Percentiles rank a stretch among this genome's conserved stretches.
Conservation (phyloP, 2,113 vertebrate species). For the Steatornis caripensis region DNA sequence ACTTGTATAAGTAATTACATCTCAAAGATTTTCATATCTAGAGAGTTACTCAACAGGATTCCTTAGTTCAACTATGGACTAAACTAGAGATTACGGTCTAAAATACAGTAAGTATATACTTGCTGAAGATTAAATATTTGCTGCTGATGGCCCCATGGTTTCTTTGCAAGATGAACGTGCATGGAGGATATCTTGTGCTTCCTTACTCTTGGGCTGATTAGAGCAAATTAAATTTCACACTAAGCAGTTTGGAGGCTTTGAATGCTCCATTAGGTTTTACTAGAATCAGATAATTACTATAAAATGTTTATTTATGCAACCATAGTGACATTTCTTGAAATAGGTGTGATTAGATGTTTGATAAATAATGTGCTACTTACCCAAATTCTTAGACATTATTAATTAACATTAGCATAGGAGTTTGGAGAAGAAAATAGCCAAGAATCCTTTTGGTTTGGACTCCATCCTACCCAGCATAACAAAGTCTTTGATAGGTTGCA, state of each 20-base stretch:
- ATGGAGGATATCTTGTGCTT: background rate
- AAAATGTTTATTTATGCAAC: constrained; percentile 21
- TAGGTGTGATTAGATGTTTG: background rate
- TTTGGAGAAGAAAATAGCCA: background rate
- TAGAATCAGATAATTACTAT: constrained; percentile 30
- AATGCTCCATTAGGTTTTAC: constrained; percentile 29
- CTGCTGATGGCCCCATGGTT: background rate
- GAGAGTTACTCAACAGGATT: background rate
- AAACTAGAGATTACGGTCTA: background rate
- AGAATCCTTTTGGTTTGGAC: background rate
- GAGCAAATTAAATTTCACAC: constrained; percentile 27
- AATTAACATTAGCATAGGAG: background rate
- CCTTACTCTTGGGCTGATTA: background rate
- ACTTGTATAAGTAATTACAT: background rate
- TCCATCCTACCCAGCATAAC: background rate
- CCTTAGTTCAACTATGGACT: background rate
- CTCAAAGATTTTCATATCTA: background rate
- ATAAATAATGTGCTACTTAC: background rate
- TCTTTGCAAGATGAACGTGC: background rate
- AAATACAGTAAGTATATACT: background rate
- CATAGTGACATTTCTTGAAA: background rate
- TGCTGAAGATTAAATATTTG: background rate
- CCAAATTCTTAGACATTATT: background rate
- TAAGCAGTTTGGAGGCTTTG: background rate
- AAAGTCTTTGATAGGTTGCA: background rate